Evolutionary conservation across 2,113 vertebrate species (phyloP).

Genomic region (Muscicapa adusta): DNA sequence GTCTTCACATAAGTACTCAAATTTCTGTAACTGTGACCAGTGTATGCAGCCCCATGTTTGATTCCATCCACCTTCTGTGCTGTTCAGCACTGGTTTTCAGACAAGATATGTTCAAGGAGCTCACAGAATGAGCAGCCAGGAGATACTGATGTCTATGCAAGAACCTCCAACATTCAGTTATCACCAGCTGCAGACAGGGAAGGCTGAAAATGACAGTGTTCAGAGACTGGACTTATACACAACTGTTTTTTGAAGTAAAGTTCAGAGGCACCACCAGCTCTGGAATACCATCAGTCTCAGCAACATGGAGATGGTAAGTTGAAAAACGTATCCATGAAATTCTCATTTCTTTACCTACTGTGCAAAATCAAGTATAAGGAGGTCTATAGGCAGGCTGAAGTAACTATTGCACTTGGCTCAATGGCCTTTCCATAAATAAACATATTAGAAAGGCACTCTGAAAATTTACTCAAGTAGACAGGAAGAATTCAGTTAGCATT

Average conservation of each 20-base stretch:
- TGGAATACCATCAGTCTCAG: background rate
- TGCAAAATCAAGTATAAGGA: background rate
- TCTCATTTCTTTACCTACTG: background rate
- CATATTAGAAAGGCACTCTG: background rate
- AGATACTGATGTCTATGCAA: too few species aligned
- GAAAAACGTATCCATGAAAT: background rate
- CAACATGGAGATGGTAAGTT: background rate
- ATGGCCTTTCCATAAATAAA: background rate
- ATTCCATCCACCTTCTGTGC: background rate
- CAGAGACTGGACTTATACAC: accelerated
- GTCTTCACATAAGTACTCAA: background rate
- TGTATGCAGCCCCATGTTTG: background rate
- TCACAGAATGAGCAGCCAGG: too few species aligned
- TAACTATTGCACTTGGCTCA: background rate
- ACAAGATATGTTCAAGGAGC: background rate
- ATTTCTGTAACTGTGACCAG: background rate
- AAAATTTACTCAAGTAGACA: background rate
- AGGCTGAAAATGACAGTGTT: too few species aligned
- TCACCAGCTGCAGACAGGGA: too few species aligned
- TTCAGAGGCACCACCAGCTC: background rate
- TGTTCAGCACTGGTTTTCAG: background rate
- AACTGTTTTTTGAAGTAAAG: background rate
- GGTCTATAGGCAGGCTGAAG: background rate
- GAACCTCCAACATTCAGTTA: too few species aligned
- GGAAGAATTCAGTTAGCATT: background rate